These are phyloP conservation scores for Xiphophorus couchianus DNA, from an alignment of 2,113 vertebrate species.

Conservation along the genomic window DNA sequence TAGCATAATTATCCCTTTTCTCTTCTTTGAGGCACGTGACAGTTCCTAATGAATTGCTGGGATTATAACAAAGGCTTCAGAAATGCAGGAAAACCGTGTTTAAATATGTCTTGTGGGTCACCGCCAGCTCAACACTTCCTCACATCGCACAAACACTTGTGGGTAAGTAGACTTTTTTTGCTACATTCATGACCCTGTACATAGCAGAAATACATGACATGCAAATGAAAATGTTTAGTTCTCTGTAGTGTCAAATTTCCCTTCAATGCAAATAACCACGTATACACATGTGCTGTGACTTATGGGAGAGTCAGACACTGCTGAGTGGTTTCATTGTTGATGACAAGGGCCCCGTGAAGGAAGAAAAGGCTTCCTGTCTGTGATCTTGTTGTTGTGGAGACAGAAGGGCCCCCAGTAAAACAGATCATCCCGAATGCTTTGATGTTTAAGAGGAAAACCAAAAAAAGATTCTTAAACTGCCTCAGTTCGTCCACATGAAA, in stretches of 20 bases:
- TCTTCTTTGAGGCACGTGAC: no score
- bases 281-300: constrained; percentile 34
- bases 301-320: constrained; percentile 49
- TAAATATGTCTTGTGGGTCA: constrained; percentile 57
- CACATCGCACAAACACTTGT: constrained; percentile 21
- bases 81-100: constrained; percentile 23
- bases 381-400: constrained; percentile 73
- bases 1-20: no score
- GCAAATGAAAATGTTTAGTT: background rate
- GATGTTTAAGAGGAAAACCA: constrained; percentile 65
- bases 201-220: constrained; percentile 8
- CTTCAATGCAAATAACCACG: constrained; percentile 34
- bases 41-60: no score
- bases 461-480: constrained; percentile 63
- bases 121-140: constrained; percentile 40
- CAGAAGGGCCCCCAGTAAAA: constrained; percentile 50
- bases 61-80: no score
- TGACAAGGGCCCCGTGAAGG: constrained; percentile 64
- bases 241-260: constrained; percentile 40
- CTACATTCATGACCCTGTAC: constrained; percentile 1
- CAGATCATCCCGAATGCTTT: constrained; percentile 60
- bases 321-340: constrained; percentile 70
- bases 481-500: constrained; percentile 63
- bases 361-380: constrained; percentile 66
- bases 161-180: constrained; percentile 1